Percentiles rank a stretch among this genome's conserved stretches.
These are phyloP conservation scores for Exaiptasia diaphana DNA, from an alignment of 64 coral and sea anemone genomes.

Conservation along the genomic window DNA sequence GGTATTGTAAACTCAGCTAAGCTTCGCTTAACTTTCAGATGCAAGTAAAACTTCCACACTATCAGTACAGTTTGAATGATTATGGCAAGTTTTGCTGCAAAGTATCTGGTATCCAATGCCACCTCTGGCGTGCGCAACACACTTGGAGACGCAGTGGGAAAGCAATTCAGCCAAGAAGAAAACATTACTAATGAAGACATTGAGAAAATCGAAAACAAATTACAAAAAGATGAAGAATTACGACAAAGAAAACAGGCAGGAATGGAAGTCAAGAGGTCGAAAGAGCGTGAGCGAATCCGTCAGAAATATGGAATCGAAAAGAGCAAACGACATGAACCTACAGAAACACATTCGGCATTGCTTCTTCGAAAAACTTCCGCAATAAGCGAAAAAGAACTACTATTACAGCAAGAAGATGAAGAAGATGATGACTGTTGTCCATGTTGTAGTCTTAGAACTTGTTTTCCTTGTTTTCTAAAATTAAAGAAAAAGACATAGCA, in stretches of 20 bases:
- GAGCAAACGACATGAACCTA: conserved; percentile 51
- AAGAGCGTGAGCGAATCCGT: conserved; percentile 42
- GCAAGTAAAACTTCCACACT: too few species aligned
- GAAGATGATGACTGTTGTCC: conserved; percentile 45
- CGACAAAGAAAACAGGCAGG: conserved; percentile 48
- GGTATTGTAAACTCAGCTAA: too few species aligned
- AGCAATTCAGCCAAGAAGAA: conserved; percentile 34
- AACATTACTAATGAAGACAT: conserved; percentile 40
- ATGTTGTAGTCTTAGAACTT: conserved; percentile 30
- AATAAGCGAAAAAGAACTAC: conserved; percentile 44
- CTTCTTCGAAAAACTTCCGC: conserved; percentile 26
- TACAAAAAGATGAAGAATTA: conserved; percentile 48
- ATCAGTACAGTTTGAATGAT: neutral
- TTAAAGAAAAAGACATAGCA: neutral
- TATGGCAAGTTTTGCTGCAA: conserved; percentile 86
- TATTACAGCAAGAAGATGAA: conserved; percentile 58
- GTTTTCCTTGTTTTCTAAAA: conserved; percentile 43
- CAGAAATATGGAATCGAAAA: conserved; percentile 82
- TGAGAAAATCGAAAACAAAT: conserved; percentile 50
- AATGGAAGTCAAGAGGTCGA: conserved; percentile 59
- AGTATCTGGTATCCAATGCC: conserved; percentile 64
- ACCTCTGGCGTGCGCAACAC: conserved; percentile 27
- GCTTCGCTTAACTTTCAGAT: too few species aligned
- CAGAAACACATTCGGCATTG: conserved; percentile 44
- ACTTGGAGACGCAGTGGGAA: conserved; percentile 59